Evolutionary conservation across 2,113 vertebrate genomes (phyloP).

Genomic region (Chascanopsetta lugubris): DNA sequence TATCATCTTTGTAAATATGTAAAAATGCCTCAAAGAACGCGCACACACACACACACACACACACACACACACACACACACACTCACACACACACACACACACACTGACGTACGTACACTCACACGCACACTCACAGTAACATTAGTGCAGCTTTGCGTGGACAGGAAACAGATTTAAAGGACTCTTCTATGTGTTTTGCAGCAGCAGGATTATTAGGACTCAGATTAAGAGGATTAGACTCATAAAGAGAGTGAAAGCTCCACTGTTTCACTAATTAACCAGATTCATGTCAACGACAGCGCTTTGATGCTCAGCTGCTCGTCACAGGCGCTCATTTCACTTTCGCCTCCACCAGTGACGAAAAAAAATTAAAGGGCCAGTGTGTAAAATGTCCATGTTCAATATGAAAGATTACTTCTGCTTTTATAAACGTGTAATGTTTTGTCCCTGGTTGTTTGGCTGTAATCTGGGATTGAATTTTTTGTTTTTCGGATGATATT

Average conservation of each 20-base stretch:
- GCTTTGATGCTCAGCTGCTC: background rate
- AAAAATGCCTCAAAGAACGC: background rate
- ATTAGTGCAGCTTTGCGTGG: too few species aligned
- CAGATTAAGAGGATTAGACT: conserved; percentile 80
- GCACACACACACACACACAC: background rate
- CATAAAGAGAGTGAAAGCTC: conserved; percentile 64
- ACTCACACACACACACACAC: background rate
- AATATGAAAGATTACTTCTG: background rate
- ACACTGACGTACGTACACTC: background rate
- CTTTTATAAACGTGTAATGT: too few species aligned
- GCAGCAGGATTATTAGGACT: conserved; percentile 72
- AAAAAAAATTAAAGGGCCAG: background rate
- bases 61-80: conserved; percentile 1
- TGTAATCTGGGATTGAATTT: too few species aligned
- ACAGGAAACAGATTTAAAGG: conserved; percentile 27
- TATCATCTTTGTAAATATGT: too few species aligned
- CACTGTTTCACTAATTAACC: conserved; percentile 62
- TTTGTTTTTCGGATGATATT: too few species aligned
- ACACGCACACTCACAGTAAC: background rate
- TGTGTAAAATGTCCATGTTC: background rate
- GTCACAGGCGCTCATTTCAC: background rate
- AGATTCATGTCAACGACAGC: conserved; percentile 9
- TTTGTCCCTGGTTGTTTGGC: too few species aligned
- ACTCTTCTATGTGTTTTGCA: background rate
- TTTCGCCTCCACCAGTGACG: background rate